Base-by-base conservation (phyloP, 2,888 invertebrate genomes). In the Chaitophorus viminalis region DNA sequence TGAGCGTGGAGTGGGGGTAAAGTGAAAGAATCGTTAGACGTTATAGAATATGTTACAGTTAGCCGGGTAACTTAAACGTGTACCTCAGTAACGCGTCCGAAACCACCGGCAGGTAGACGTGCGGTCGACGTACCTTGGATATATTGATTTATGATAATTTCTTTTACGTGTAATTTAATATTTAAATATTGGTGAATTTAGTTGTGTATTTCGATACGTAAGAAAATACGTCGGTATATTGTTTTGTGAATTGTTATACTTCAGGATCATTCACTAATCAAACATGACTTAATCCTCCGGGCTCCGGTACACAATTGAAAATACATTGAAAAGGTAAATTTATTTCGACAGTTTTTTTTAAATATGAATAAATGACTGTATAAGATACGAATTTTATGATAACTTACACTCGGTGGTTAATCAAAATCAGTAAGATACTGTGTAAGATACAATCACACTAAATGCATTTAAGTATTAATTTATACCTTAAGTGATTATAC, bases 21-120 rank as follows among this genome's bases (percentile, higher is more conserved):
- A 84, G 84, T 84, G 84, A 84, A 84, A 84, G 84, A 84, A 76
- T 84, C 65, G 84, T 84, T 68, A 68, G 74, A 31, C 70, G 54
- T 8, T 74, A 18, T 25, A 46, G 46, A 46, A 46, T 46, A 31
- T 31, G 75, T 84, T 84, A 84, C 84, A 76, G 84, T 84, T 84
- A 84, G 65, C 76, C 68, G 84, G 84, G 76, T 68, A 84, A 84
- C 84, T n/a, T 17, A 46, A 68, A 76, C 46, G 76, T 68, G 68
- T 68, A n/a, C 76, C 65, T 46, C 76, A 84, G 84, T 84, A 68
- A 76, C 76, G 65, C 18, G 76, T 65, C 29, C 84, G 76, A 46
- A 46, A 84, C 84, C 65, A n/a, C 84, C 76, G 76, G 33, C 46
- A 33, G 76, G 76, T 46, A 84, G 84, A 84, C 76, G 84, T 84